phyloP scores from a whole-genome alignment of 2,113 vertebrate species.

The Zosterops lateralis region DNA sequence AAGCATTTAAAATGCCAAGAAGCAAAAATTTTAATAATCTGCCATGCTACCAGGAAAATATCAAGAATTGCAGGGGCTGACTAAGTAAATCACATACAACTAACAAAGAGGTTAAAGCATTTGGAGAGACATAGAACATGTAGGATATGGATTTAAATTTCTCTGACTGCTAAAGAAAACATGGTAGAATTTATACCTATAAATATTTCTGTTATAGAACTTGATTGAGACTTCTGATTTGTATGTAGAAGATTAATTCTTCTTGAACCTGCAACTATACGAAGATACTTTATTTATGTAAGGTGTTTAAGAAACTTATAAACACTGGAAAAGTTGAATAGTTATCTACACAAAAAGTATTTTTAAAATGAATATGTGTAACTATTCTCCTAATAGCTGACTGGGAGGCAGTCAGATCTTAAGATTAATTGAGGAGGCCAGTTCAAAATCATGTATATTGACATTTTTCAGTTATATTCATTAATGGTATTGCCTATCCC shows the following conservation, averaged over 20 bases:
- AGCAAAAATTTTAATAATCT: background rate
- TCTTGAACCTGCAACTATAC: background rate
- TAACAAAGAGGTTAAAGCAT: background rate
- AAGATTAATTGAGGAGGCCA: background rate
- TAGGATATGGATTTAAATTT: background rate
- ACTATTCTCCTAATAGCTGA: background rate
- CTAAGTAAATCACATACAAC: background rate
- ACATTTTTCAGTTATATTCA: background rate
- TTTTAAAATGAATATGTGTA: background rate
- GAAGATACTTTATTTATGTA: background rate
- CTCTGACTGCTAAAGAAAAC: background rate
- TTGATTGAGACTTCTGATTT: background rate
- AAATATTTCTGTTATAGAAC: background rate
- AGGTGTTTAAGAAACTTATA: background rate
- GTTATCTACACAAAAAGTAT: background rate
- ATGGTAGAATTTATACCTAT: background rate
- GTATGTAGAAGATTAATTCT: background rate
- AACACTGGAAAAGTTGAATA: background rate
- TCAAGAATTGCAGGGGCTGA: background rate
- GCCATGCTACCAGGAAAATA: background rate
- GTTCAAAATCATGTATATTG: background rate
- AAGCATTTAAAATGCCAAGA: background rate
- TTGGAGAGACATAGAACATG: background rate
- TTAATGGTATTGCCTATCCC: background rate
- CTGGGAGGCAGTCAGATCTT: background rate